Evolutionary conservation across 2,797 vertebrate genomes (phyloP).

Genomic region (Catamblyrhynchus diadema): DNA sequence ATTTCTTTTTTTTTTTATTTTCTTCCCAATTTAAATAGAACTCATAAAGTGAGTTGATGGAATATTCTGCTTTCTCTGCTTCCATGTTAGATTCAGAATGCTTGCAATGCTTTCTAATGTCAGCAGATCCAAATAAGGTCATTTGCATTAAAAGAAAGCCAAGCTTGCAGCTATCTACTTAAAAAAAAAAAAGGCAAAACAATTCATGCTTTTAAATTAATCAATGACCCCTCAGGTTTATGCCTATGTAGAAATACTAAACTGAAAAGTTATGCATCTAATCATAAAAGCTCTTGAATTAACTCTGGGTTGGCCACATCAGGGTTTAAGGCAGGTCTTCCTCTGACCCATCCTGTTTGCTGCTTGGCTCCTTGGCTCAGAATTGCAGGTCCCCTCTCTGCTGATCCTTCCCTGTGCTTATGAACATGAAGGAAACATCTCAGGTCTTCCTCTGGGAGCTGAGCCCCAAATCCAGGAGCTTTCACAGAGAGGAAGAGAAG

Average conservation of each 20-base stretch:
- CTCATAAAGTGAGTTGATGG: conserved; percentile 13
- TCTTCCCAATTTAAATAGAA: not conserved
- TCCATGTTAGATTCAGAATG: not conserved
- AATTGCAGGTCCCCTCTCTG: not conserved
- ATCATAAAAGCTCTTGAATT: not conserved
- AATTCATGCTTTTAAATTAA: not conserved
- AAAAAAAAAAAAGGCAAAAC: not conserved
- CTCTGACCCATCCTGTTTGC: not conserved
- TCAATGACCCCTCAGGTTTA: not conserved
- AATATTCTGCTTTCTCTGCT: not conserved
- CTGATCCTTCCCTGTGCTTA: not conserved
- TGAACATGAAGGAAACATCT: not conserved
- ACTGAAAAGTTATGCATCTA: not conserved
- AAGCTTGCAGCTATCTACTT: not conserved
- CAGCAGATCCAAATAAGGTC: conserved; percentile 36
- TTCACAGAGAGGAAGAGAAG: not conserved
- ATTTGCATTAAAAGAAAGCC: conserved; percentile 52
- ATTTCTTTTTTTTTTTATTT: not conserved
- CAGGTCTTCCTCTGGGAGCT: not conserved
- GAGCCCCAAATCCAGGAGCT: not conserved
- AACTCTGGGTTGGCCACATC: not conserved
- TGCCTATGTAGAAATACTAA: not conserved
- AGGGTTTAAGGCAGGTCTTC: not conserved
- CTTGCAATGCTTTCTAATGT: conserved; percentile 21
- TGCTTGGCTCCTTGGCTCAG: not conserved